A percentile compares a stretch with the other conserved stretches of the same genome.
Evolutionary conservation across 2,113 vertebrate species (phyloP).

Genomic region (Choloepus hoffmanni): DNA sequence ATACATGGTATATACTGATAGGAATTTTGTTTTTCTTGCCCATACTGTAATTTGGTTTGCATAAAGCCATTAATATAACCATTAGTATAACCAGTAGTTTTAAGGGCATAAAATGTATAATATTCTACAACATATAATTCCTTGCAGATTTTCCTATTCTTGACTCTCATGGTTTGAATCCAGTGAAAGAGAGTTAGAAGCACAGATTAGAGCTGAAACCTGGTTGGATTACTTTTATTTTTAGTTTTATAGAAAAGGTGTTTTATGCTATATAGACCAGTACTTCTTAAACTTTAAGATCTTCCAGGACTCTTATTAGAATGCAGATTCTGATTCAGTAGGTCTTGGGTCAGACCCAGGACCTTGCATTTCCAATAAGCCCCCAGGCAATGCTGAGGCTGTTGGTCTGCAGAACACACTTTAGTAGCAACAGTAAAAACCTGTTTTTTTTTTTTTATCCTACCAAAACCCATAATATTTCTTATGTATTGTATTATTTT

Average conservation of each 20-base stretch:
- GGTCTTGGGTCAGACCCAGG: neutral
- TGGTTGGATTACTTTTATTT: neutral
- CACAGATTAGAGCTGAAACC: neutral
- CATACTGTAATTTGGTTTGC: conserved; percentile 10
- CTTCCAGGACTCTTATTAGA: neutral
- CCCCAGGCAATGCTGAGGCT: neutral
- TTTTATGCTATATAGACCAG: neutral
- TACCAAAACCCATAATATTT: neutral
- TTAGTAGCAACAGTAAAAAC: neutral
- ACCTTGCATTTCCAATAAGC: neutral
- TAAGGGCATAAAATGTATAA: neutral
- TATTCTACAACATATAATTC: neutral
- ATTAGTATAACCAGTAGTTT: neutral
- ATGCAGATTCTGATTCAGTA: neutral
- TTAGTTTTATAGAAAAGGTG: neutral
- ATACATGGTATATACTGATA: neutral
- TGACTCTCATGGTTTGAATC: neutral
- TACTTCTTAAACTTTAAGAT: neutral
- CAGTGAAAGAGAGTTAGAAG: conserved; percentile 34
- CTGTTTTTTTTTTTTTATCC: neutral
- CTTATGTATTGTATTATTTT: conserved; percentile 11
- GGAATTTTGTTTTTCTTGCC: neutral
- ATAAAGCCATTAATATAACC: neutral
- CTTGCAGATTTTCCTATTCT: neutral
- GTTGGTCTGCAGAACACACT: neutral